A percentile compares a stretch with the other conserved stretches of the same genome.
phyloP scores from a whole-genome alignment of 1,140 invertebrate species.

The Drosophila kepulauana region DNA sequence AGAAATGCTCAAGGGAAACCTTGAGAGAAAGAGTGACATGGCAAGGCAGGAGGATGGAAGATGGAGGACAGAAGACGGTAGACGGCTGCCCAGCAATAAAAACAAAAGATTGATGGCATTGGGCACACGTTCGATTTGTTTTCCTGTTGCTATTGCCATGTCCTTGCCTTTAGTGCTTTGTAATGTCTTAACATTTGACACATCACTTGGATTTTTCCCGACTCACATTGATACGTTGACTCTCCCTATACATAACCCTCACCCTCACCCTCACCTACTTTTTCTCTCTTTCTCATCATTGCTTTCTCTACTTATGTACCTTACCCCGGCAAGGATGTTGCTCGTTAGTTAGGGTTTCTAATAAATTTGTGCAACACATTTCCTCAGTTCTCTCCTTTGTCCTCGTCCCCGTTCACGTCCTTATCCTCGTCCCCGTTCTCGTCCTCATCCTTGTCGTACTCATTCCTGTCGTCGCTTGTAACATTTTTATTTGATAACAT shows the following conservation, averaged over 20 bases:
- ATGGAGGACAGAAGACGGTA: background rate
- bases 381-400: constrained; percentile 39
- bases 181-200: constrained; percentile 84
- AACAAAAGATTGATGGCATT: constrained; percentile 84
- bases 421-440: constrained; percentile 6
- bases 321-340: constrained; percentile 67
- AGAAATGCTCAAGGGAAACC: constrained; percentile 68
- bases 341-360: constrained; percentile 83
- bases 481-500: constrained; percentile 84
- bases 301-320: constrained; percentile 2
- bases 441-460: constrained; percentile 8
- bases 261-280: background rate
- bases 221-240: constrained; percentile 40
- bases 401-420: background rate
- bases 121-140: constrained; percentile 83
- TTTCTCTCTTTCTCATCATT: background rate
- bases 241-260: background rate
- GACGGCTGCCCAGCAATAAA: constrained; percentile 65
- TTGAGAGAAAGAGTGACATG: constrained; percentile 15
- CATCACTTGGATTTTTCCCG: constrained; percentile 72
- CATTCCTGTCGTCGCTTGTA: constrained; percentile 74
- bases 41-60: background rate
- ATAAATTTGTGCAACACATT: constrained; percentile 84
- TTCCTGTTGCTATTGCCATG: constrained; percentile 68
- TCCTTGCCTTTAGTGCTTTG: constrained; percentile 81